These are phyloP conservation scores for Aplidium turbinatum DNA, from an alignment of 23 tunicate species.

Conservation along the genomic window DNA sequence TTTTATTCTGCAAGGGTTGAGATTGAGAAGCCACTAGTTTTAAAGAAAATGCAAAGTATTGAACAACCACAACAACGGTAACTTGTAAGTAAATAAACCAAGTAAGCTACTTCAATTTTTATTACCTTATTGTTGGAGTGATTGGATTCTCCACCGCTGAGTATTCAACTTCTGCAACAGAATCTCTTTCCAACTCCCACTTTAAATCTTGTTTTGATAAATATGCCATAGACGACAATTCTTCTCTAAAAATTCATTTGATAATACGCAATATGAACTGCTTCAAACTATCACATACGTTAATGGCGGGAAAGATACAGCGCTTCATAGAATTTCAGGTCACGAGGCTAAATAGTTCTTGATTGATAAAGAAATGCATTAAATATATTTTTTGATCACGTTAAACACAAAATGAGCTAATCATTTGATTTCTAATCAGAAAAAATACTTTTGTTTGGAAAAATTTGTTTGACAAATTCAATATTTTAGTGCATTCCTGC, in stretches of 20 bases:
- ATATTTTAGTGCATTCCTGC: neutral
- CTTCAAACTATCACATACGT: neutral
- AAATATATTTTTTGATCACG: no score
- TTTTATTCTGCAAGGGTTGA: neutral
- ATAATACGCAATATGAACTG: neutral
- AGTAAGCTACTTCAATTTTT: neutral
- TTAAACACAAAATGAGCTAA: no score
- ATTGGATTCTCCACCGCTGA: neutral
- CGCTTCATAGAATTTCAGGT: neutral
- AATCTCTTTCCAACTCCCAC: slow-evolving; percentile 30
- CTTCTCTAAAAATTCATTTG: neutral
- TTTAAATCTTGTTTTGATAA: slow-evolving; percentile 31
- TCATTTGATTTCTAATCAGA: neutral
- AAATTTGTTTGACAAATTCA: neutral
- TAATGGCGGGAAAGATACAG: slow-evolving; percentile 54
- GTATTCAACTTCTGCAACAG: neutral
- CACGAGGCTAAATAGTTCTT: slow-evolving; percentile 58
- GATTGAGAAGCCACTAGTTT: neutral
- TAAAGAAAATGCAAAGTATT: neutral
- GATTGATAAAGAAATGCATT: neutral
- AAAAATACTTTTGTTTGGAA: neutral
- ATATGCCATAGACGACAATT: slow-evolving; percentile 36
- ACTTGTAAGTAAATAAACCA: neutral
- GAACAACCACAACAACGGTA: neutral
- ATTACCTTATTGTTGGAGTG: slow-evolving; percentile 1